Evolutionary conservation across 1,140 invertebrate genomes (phyloP), one percentile per base, ranked within the genome.

Genomic region (Drosophila sturtevanti): DNA sequence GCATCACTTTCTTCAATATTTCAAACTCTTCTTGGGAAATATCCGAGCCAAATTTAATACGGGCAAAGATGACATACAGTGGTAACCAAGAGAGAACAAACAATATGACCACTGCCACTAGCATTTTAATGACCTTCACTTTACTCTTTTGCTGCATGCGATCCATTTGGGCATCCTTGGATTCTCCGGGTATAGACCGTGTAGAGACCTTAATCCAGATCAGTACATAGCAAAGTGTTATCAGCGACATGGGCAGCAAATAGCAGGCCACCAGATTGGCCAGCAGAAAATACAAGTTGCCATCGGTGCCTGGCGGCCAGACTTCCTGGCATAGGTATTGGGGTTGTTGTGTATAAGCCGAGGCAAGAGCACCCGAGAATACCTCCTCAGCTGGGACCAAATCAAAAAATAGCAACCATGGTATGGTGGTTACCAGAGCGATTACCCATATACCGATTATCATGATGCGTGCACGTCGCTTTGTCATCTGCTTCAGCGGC

Each of bases 11-110:
- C 11, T 95, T 94, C 1, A 98, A 92, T 12, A 98, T 93, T 61
- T 97, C 95, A 73, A 97, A 95, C 81, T 97, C 96, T 92, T 90
- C 77, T 34, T 74, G 68, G 12, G 89, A 81, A 27, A 90, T 90
- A 22, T 91, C 89, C 31, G 91, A 81, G n/a, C 93, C 95, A 1
- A 98, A 93, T 91, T 98, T 98, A 80, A 98, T 96, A 62, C 97
- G 93, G 0, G 96, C 95, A 82, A 98, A 98, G 77, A 98, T 97
- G 3, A 95, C 94, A 93, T 99, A 99, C 9, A 99, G 93, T 0
- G 98, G 98, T 70, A 98, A 93, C 98, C 98, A 99, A 14, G 97
- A 98, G 0, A 98, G 92, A 0, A 98, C 97, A 92, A 99, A 99
- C 0, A 99, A 93, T 12, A 98, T 96, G 2, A 99, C 98, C 0